Evolutionary conservation across 2,113 vertebrate species (phyloP).

Genomic region (Cheirogaleus medius): DNA sequence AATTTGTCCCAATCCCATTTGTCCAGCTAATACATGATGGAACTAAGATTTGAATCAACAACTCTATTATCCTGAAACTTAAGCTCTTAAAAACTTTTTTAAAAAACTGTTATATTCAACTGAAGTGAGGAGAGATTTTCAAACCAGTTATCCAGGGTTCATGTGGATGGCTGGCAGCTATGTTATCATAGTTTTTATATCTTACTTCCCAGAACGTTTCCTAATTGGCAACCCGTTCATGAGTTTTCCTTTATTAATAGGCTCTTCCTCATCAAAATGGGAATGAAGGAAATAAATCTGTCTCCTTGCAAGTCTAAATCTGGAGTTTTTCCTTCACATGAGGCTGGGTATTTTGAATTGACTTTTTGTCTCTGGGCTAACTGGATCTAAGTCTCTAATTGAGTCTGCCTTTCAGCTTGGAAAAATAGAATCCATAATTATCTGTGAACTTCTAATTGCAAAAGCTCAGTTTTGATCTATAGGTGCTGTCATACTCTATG

Average conservation of each 20-base stretch:
- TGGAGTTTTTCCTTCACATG: background rate
- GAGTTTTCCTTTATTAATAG: background rate
- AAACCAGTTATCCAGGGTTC: background rate
- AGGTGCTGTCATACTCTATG: background rate
- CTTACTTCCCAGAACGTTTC: background rate
- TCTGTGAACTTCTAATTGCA: background rate
- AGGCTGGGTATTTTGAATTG: background rate
- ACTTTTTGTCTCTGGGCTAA: background rate
- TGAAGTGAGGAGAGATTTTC: background rate
- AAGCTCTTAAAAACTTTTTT: background rate
- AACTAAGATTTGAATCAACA: background rate
- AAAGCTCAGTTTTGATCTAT: background rate
- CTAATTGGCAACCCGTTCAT: background rate
- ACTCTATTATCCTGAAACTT: background rate
- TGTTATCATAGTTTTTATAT: background rate
- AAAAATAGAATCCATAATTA: constrained; percentile 4
- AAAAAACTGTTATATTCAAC: background rate
- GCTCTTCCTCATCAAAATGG: background rate
- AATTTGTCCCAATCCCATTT: too few relatives aligned
- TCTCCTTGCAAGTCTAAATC: background rate
- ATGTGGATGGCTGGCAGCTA: background rate
- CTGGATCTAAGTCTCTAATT: background rate
- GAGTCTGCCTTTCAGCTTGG: background rate
- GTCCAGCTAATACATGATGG: background rate
- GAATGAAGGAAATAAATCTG: background rate